Evolutionary conservation across 1,140 invertebrate genomes (phyloP), one percentile per base, ranked within the genome.

Genomic region (Trinorchestia longiramus): DNA sequence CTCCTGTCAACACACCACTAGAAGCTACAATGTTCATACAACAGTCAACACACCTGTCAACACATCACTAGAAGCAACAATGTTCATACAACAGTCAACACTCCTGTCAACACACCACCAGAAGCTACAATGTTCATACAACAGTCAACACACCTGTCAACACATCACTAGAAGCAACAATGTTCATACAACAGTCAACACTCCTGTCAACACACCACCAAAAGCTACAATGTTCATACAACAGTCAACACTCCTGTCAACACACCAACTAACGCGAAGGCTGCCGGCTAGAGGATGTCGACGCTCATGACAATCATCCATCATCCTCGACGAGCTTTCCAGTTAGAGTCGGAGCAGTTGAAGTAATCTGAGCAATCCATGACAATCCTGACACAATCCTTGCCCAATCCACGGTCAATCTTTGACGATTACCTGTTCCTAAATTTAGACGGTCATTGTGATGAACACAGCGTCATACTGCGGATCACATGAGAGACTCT

Each of bases 391-490:
- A 19, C 92, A 47, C 88, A 90, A 90, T 90, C 88, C 88, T 43
- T 42, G 41, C n/a, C 43, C 92, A 94, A 94, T 94, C 92, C 92
- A 47, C 92, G 92, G 92, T 94, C 92, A 47, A 94, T 94, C 44
- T 94, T 45, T 44, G 92, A 45, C 92, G 43, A 90, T 94, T 94
- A 45, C 44, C 43, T 42, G 41, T 11, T 17, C 92, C 92, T 94
- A 94, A 94, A 94, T 94, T 94, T 94, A 43, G 44, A 94, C 43
- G 43, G 88, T 90, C 88, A 90, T 90, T 90, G 88, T 42, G 88
- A 90, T 90, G 88, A 43, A 43, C 41, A 4, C 88, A 77, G 11
- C 62, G 62, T 77, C 62, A 77, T 77, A 36, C 15, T 19, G 62
- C 62, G 28, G 62, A 15, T 77, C 62, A 19, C 62, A 15, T 23